phyloP scores from a whole-genome alignment of 2,888 invertebrate genomes.

The Drosophila tripunctata region DNA sequence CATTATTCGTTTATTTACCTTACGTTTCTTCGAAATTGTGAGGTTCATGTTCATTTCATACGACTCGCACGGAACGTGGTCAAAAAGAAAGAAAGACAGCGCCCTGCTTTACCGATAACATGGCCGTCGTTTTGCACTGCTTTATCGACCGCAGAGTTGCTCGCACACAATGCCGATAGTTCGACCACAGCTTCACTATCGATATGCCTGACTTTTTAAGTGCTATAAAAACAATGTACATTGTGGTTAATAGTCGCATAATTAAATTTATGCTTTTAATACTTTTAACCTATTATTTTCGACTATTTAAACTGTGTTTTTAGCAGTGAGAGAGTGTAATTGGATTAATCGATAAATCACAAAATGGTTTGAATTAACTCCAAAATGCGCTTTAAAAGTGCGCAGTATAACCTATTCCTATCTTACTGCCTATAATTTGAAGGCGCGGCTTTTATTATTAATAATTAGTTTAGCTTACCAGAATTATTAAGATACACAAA shows the following conservation, averaged over 20 bases:
- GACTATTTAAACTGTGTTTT: too few species aligned
- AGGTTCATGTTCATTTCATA: conserved; percentile 83
- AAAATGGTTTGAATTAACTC: too few species aligned
- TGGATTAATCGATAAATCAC: too few species aligned
- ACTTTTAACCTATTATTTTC: background rate
- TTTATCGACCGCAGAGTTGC: conserved; percentile 39
- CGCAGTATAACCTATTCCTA: too few species aligned
- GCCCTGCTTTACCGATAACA: conserved; percentile 76
- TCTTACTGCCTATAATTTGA: too few species aligned
- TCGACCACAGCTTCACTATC: background rate
- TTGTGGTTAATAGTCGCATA: background rate
- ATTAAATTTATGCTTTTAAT: background rate
- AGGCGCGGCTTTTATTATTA: too few species aligned
- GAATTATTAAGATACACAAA: too few species aligned
- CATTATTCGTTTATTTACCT: conserved; percentile 79
- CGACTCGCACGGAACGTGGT: conserved; percentile 84
- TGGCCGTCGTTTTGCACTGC: conserved; percentile 65
- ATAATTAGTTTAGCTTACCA: too few species aligned
- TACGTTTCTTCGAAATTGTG: conserved; percentile 85
- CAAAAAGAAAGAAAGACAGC: conserved; percentile 83
- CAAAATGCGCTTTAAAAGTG: too few species aligned
- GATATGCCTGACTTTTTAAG: background rate
- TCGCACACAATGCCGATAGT: conserved; percentile 2
- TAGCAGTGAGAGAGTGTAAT: too few species aligned
- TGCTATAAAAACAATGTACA: background rate